A percentile compares a stretch with the other conserved stretches of the same genome.
Conservation (phyloP, 2,113 vertebrate genomes). For the Orthochromis malagaraziensis region DNA sequence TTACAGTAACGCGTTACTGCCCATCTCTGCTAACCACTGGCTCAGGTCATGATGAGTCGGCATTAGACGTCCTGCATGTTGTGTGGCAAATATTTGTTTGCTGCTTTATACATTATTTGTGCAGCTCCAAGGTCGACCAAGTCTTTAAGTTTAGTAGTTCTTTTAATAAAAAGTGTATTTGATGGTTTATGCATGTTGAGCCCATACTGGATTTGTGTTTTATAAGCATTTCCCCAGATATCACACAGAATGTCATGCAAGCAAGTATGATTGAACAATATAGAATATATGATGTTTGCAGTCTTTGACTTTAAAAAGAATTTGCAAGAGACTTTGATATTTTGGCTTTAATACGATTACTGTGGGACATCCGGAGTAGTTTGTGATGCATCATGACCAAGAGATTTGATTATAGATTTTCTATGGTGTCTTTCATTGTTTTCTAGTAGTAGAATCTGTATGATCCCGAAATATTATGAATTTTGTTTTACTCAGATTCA, state of each 20-base stretch:
- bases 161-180: background rate
- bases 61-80: background rate
- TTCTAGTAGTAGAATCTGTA: background rate
- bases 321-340: too few species aligned
- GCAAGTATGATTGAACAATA: background rate
- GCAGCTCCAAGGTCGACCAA: background rate
- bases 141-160: rapidly evolving
- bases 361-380: background rate
- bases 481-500: background rate
- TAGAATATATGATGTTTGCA: background rate
- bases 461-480: background rate
- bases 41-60: background rate
- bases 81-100: background rate
- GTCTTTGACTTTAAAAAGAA: background rate
- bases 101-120: background rate
- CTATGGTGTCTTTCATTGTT: background rate
- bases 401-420: background rate
- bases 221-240: background rate
- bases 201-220: background rate
- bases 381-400: background rate
- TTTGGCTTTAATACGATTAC: too few species aligned
- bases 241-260: background rate
- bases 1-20: too few species aligned
- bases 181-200: background rate
- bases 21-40: background rate